These are phyloP conservation scores for Rhinichthys klamathensis DNA, from an alignment of 2,113 vertebrate genomes.

Conservation along the genomic window DNA sequence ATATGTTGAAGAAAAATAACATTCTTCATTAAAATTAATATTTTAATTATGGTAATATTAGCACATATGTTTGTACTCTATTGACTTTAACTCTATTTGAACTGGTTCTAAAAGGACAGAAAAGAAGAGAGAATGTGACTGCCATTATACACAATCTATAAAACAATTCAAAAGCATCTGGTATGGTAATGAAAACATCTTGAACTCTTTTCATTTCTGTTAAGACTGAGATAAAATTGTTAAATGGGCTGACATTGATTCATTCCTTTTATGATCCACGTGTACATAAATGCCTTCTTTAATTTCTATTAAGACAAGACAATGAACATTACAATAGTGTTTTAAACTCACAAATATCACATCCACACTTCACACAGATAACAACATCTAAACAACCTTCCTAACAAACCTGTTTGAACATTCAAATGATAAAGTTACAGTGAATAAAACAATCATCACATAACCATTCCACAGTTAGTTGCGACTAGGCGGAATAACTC, in stretches of 20 bases:
- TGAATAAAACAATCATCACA: not conserved
- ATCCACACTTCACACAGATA: not conserved
- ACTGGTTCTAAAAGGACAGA: not conserved
- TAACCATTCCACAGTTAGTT: not conserved
- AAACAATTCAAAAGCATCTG: not conserved
- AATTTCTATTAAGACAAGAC: not conserved
- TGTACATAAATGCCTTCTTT: not conserved
- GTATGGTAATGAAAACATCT: not conserved
- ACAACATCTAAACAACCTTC: not conserved
- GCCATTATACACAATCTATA: not conserved
- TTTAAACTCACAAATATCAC: not conserved
- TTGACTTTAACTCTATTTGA: not conserved
- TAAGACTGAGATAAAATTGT: not conserved
- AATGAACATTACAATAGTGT: not conserved
- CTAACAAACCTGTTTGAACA: not conserved
- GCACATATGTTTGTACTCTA: not conserved
- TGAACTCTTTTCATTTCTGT: not conserved
- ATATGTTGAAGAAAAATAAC: not conserved
- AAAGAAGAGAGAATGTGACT: not conserved
- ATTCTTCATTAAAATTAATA: not conserved
- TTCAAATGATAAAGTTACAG: not conserved
- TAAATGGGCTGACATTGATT: too few species aligned
- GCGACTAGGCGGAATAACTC: not conserved
- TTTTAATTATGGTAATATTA: not conserved
- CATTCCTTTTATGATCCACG: not conserved